Conservation (phyloP, 2,113 vertebrate genomes). For the Malaclemys terrapin region DNA sequence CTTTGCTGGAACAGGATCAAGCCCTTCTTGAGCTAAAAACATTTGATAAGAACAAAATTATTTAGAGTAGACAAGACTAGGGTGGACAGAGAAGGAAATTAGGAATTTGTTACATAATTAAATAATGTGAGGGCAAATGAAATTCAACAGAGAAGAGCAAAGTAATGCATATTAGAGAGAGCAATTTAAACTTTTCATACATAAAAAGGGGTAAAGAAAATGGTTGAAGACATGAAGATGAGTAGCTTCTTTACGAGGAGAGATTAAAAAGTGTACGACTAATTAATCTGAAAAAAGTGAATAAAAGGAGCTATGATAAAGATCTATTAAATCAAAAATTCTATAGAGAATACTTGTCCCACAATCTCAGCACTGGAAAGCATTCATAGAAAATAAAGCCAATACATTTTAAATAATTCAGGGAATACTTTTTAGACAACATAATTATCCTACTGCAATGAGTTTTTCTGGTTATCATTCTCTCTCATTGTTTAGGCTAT, state of each 20-base stretch:
- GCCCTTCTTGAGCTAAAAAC: fast-evolving
- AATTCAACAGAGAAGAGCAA: conserved; percentile 9
- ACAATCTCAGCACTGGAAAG: neutral
- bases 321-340: conserved; percentile 8
- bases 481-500: conserved; percentile 18
- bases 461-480: too few relatives aligned
- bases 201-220: neutral
- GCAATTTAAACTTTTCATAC: conserved; percentile 5
- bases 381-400: neutral
- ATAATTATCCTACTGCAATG: too few relatives aligned
- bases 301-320: neutral
- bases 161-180: neutral
- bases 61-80: neutral
- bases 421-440: neutral
- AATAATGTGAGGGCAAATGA: neutral
- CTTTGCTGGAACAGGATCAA: conserved; percentile 4
- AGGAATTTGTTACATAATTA: neutral
- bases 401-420: neutral
- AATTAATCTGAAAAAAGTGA: neutral
- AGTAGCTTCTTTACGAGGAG: neutral
- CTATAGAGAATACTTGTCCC: neutral
- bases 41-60: neutral
- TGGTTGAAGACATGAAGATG: neutral
- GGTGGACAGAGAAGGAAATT: neutral
- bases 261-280: conserved; percentile 9